A percentile compares a stretch with the other conserved stretches of the same genome.
These are phyloP conservation scores for Idaea straminata DNA, from an alignment of 2,888 invertebrate genomes.

Conservation along the genomic window DNA sequence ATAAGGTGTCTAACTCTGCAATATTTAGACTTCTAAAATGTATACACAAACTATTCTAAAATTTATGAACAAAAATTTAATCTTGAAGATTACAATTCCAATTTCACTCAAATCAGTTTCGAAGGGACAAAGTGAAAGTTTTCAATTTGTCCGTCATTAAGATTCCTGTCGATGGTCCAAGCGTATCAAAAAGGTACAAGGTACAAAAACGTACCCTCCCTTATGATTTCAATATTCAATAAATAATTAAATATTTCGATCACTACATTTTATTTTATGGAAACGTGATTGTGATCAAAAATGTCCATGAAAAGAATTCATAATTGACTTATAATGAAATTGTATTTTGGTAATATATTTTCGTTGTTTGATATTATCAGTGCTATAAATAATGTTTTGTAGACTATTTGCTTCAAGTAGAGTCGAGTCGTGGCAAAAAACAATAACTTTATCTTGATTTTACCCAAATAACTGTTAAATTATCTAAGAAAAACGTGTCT, in stretches of 20 bases:
- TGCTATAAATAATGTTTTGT: background rate
- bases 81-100: slow-evolving; percentile 37
- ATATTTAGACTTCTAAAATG: background rate
- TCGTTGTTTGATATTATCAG: background rate
- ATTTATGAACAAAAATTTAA: slow-evolving; percentile 15
- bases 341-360: slow-evolving; percentile 16
- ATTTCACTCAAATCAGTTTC: slow-evolving; percentile 58
- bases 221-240: slow-evolving; percentile 23
- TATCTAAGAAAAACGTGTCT: no score
- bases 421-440: background rate
- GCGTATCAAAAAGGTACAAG: slow-evolving; percentile 27
- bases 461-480: no score
- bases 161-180: slow-evolving; percentile 35
- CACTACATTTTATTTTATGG: slow-evolving; percentile 14
- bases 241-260: slow-evolving; percentile 23
- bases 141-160: slow-evolving; percentile 54
- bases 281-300: slow-evolving; percentile 22
- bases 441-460: background rate
- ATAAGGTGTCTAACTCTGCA: background rate
- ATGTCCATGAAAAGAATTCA: slow-evolving; percentile 26
- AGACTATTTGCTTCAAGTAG: background rate
- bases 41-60: slow-evolving; percentile 3
- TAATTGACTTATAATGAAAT: slow-evolving; percentile 32
- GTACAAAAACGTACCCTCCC: slow-evolving; percentile 9
- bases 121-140: slow-evolving; percentile 60